Percentiles rank a stretch among this genome's conserved stretches.
Conservation (phyloP, 2,113 vertebrate genomes). For the Zosterops lateralis region DNA sequence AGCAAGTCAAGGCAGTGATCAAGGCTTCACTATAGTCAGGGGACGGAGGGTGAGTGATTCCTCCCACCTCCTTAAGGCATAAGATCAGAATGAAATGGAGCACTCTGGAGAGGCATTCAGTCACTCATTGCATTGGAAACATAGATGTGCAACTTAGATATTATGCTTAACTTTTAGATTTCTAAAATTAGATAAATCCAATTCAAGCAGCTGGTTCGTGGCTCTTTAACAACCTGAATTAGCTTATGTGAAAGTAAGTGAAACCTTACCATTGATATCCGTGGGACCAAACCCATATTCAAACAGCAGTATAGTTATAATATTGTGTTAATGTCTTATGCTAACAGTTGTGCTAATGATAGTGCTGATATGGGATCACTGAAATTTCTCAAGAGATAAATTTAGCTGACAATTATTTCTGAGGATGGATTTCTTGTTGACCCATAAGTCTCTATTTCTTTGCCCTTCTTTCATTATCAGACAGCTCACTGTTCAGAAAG, state of each 20-base stretch:
- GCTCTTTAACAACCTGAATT: background rate
- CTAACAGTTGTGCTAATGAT: background rate
- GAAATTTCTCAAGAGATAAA: background rate
- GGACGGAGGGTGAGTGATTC: background rate
- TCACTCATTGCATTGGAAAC: background rate
- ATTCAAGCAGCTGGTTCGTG: background rate
- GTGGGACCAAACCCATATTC: background rate
- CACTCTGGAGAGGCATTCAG: background rate
- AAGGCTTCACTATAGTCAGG: background rate
- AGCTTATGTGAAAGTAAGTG: rapidly evolving
- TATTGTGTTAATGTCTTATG: background rate
- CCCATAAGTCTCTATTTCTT: background rate
- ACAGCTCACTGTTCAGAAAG: background rate
- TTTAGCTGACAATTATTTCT: background rate
- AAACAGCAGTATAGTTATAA: background rate
- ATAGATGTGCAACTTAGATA: background rate
- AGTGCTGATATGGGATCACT: background rate
- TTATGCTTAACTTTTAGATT: background rate
- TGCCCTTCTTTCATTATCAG: background rate
- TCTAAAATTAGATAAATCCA: background rate
- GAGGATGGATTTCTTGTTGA: background rate
- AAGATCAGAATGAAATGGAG: background rate
- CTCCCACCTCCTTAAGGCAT: background rate
- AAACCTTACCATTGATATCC: background rate
- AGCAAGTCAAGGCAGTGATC: background rate